These are phyloP conservation scores for Sphaerophoria rueppellii DNA, from an alignment of 2,888 invertebrate species.

Conservation along the genomic window DNA sequence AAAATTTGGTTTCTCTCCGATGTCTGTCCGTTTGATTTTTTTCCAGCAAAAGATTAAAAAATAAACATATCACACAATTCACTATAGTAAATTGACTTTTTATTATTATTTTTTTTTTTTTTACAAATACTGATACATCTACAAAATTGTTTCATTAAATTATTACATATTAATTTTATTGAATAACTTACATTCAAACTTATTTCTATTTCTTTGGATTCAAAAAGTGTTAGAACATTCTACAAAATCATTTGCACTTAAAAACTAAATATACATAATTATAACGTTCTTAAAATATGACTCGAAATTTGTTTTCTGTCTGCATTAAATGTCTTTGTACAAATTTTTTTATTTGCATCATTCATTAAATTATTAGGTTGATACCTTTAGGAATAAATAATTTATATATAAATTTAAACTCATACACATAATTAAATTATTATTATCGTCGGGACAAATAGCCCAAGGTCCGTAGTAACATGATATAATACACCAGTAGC, in stretches of 20 bases:
- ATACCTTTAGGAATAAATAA: slow-evolving; percentile 61
- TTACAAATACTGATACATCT: no score
- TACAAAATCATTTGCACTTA: slow-evolving; percentile 28
- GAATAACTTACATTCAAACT: neutral
- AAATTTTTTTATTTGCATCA: neutral
- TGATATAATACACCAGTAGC: slow-evolving; percentile 30
- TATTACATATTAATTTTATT: neutral
- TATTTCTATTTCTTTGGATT: neutral
- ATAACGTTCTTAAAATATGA: slow-evolving; percentile 57
- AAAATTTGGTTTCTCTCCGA: no score
- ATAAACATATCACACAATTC: no score
- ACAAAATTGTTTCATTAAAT: no score
- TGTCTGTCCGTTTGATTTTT: no score
- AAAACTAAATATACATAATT: slow-evolving; percentile 3
- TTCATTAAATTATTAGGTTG: slow-evolving; percentile 33
- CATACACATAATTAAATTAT: slow-evolving; percentile 36
- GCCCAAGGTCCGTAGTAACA: slow-evolving; percentile 20
- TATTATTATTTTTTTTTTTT: no score
- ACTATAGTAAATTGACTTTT: no score
- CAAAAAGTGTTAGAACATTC: slow-evolving; percentile 12
- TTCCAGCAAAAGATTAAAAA: no score
- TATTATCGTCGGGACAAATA: neutral
- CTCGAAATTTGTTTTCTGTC: slow-evolving; percentile 43
- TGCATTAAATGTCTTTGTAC: slow-evolving; percentile 55
- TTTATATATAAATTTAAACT: slow-evolving; percentile 22